A percentile compares a stretch with the other conserved stretches of the same genome.
These are phyloP conservation scores for Batillaria attramentaria DNA, from an alignment of 1,140 invertebrate genomes.

Conservation along the genomic window DNA sequence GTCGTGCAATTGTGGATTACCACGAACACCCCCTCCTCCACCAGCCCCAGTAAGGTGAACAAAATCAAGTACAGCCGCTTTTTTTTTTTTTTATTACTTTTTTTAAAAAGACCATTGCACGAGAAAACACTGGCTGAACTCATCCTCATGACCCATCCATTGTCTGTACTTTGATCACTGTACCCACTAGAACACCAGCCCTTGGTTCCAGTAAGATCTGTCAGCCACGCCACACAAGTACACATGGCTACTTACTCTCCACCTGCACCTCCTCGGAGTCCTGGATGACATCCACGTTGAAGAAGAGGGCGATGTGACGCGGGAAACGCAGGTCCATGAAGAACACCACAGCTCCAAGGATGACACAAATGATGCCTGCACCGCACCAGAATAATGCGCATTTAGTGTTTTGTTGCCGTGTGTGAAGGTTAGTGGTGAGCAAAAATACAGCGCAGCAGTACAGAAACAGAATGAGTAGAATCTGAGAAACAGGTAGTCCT, in stretches of 20 bases:
- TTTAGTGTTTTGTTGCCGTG: no score
- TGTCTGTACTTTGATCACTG: not conserved
- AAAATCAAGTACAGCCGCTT: no score
- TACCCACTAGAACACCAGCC: not conserved
- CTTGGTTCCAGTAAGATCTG: not conserved
- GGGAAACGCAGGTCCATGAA: slow-evolving; percentile 72
- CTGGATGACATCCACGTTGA: slow-evolving; percentile 76
- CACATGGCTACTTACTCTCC: slow-evolving; percentile 38
- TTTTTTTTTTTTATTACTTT: no score
- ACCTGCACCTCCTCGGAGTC: slow-evolving; percentile 73
- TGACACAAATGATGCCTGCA: slow-evolving; percentile 74
- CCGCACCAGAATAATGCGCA: no score
- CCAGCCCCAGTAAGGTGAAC: not conserved
- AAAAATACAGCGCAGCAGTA: no score
- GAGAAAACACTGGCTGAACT: not conserved
- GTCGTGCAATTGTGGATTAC: not conserved
- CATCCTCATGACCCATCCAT: not conserved
- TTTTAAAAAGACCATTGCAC: not conserved
- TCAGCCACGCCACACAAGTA: not conserved
- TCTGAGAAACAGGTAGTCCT: no score
- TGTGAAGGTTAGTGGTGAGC: no score
- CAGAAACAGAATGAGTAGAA: no score
- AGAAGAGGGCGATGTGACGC: slow-evolving; percentile 73
- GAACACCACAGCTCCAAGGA: slow-evolving; percentile 71
- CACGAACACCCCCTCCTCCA: not conserved